Evolutionary conservation across 2,113 vertebrate genomes (phyloP), one percentile per base, ranked within the genome.

Genomic region (Malurus alboscapulatus): DNA sequence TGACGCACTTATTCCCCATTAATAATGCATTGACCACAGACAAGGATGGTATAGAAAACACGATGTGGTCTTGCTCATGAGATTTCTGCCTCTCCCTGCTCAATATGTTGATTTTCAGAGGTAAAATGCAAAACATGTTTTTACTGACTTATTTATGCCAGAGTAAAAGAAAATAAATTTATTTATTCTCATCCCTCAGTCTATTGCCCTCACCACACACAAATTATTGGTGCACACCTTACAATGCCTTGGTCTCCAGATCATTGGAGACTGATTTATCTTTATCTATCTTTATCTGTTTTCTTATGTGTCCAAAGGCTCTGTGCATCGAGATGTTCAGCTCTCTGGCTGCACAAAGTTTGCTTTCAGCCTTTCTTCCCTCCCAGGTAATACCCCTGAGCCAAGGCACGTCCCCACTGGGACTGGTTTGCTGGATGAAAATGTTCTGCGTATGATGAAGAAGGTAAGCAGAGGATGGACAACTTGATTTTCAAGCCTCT

Each of bases 21-120:
- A 87, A 88, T 88, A 91, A 86, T 79, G 40, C 80, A 84, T 48
- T 63, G 69, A 34, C 51, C 18, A 8, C 22, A 51, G 89, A 14
- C 34, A 48, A 24, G 44, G 61, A 19, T 50, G 38, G 48, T 27
- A 36, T 21, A 40, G 84, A 63, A 79, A 89, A 53, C 65, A 30
- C 0, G 5, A 63, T 6, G 24, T 0, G 1, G 75, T 74, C 34
- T 47, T 10, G 4, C 29, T 57, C 6, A 1, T 13, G n/a, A 44
- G 57, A 29, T n/a, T 54, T 76, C 27, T 84, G 8, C 25, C 18
- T 72, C 18, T 47, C 42, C 29, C 27, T 19, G 57, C 40, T 87
- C 92, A 68, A 25, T 72, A 61, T 45, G 34, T 42, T 21, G 45
- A 48, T 82, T 84, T 72, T 84, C 40, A 59, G 40, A 68, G 65